Evolutionary conservation across 2,797 vertebrate species (phyloP).

Genomic region (Acomys russatus): DNA sequence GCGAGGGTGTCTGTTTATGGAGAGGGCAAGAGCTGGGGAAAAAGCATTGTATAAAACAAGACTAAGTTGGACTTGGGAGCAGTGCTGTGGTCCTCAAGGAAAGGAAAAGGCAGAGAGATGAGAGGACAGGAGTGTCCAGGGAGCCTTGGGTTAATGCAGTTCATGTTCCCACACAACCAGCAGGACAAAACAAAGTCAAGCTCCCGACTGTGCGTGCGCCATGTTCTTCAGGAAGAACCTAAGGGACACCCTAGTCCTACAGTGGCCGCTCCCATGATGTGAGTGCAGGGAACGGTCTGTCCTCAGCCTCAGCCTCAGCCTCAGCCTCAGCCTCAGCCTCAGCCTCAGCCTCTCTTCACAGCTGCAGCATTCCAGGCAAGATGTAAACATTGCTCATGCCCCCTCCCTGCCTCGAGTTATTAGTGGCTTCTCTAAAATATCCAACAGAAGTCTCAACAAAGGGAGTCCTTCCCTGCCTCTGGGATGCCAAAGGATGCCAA

Average conservation of each 20-base stretch:
- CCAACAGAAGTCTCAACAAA: background rate
- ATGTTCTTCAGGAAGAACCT: background rate
- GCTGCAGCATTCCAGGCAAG: background rate
- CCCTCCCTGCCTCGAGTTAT: background rate
- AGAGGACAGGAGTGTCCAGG: background rate
- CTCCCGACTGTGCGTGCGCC: background rate
- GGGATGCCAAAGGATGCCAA: no score
- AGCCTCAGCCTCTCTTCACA: background rate
- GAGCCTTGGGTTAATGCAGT: background rate
- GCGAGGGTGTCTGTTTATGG: accelerated
- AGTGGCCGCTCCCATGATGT: background rate
- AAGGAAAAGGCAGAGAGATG: background rate
- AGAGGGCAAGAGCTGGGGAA: background rate
- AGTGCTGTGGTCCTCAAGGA: no score
- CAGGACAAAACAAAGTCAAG: background rate
- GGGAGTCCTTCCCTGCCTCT: background rate
- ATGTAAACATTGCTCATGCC: background rate
- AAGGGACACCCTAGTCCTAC: no score
- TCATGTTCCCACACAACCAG: accelerated
- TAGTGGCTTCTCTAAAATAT: background rate
- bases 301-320: background rate
- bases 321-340: no score
- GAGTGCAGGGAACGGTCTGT: background rate
- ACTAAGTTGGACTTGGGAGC: no score
- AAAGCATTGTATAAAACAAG: background rate